Evolutionary conservation across 2,888 invertebrate genomes (phyloP), one percentile per base, ranked within the genome.

Genomic region (Brenthis ino): DNA sequence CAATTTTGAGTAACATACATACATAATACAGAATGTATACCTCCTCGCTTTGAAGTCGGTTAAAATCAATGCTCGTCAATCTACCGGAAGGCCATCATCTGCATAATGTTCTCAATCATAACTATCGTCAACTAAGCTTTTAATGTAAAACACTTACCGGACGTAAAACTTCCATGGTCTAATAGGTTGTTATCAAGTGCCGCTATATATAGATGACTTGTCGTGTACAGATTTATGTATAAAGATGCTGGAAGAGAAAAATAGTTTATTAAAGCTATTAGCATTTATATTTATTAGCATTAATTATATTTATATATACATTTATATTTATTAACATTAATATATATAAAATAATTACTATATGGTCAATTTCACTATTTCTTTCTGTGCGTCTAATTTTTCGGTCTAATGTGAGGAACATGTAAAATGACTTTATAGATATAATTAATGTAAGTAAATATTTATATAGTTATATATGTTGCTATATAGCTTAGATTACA

Each of bases 101-200:
- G 53, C 43, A 24, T 53, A 61, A 65, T 24, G 53, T 53, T 51
- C 51, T 28, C 51, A 63, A 63, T 67, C 61, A 51, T 63, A 63
- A 63, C 67, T 51, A 57, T 63, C 61, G 61, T 56, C 56, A 77
- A 74, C 73, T 57, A 73, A 79, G 80, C 80, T 86, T 82, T 86
- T 86, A 85, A 86, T 85, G 83, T 82, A 82, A 82, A 88, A 85
- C 87, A 88, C 87, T 88, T 87, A 85, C 83, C 82, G 86, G 85
- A 85, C 86, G 84, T 84, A 82, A 85, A 85, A 86, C 85, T 86
- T 86, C 83, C 83, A 87, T 86, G 85, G 80, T 87, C 85, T 87
- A 87, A 87, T 87, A 86, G 87, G 80, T 85, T 85, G 87, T 88
- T 89, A 89, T 89, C 90, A 87, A 89, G 89, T 88, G 88, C 84